phyloP scores from a whole-genome alignment of 2,113 vertebrate species.

The Pseudorasbora parva region DNA sequence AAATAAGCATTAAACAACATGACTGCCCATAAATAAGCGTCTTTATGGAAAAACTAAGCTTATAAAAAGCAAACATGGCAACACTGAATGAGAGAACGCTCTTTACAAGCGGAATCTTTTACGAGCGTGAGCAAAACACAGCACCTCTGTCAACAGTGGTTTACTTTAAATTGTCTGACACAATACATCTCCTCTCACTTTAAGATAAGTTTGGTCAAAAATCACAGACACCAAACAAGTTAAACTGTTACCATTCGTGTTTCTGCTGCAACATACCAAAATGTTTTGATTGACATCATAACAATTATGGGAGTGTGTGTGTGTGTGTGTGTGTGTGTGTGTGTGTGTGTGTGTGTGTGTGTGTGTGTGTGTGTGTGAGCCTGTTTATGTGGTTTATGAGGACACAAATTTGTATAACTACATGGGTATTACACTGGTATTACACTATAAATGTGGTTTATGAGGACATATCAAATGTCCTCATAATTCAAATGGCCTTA shows the following conservation, averaged over 20 bases:
- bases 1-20: not conserved
- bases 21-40: not conserved
- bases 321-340: not conserved
- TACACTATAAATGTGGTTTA: too few relatives aligned
- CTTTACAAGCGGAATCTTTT: not conserved
- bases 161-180: constrained; percentile 1
- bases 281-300: not conserved
- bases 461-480: too few relatives aligned
- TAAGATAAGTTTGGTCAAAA: not conserved
- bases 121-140: not conserved
- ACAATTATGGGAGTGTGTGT: not conserved
- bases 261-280: not conserved
- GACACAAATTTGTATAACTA: too few relatives aligned
- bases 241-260: not conserved
- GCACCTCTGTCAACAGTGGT: not conserved
- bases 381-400: too few relatives aligned
- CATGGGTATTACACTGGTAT: too few relatives aligned
- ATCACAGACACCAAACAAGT: not conserved
- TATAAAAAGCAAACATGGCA: not conserved
- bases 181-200: not conserved
- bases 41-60: not conserved
- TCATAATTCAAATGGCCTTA: too few relatives aligned
- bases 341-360: too few relatives aligned
- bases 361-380: too few relatives aligned
- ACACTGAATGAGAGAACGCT: not conserved